Evolutionary conservation across 2,888 invertebrate species (phyloP), one percentile per base, ranked within the genome.

Genomic region (Doris montereyensis): DNA sequence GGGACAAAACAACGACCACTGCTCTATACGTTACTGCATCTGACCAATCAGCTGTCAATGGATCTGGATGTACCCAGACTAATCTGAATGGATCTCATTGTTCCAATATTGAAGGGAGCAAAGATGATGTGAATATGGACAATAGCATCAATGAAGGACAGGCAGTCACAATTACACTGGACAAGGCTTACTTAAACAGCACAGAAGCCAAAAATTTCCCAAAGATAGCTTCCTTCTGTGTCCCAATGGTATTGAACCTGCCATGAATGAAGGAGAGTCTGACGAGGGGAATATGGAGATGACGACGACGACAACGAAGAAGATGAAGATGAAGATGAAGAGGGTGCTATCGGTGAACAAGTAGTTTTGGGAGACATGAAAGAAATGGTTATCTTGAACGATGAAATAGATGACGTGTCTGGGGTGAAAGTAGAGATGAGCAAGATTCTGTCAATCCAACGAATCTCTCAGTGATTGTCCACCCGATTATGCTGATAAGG

Each of bases 401-500:
- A 34, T 74, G 79, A 34, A n/a, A 70, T 60, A 2, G 78, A 79
- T 62, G 81, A 58, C 4, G 73, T n/a, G 3, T 78, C 76, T 80
- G 67, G 81, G n/a, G n/a, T n/a, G n/a, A n/a, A n/a, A n/a, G 78
- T 13, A 73, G 58, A 21, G 35, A 21, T 2, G 60, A 2, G 17
- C 13, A 52, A 26, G 77, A 58, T n/a, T n/a, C n/a, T n/a, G n/a
- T n/a, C 73, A 73, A 24, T 68, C 77, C 30, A 79, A 35, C 75
- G 81, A 79, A 17, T 60, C 70, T 73, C 74, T 79, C 26, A 79
- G 57, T 57, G 85, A 82, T 28, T 82, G 79, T 76, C 84, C 84
- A 77, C 83, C 90, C 60, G 97, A 97, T 88, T 97, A 97, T 52
- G 94, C 97, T 79, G 97, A 97, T 90, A 95, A 95, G 88, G 97